These are phyloP conservation scores for Sebastes fasciatus DNA, from an alignment of 2,113 vertebrate genomes.

Conservation along the genomic window DNA sequence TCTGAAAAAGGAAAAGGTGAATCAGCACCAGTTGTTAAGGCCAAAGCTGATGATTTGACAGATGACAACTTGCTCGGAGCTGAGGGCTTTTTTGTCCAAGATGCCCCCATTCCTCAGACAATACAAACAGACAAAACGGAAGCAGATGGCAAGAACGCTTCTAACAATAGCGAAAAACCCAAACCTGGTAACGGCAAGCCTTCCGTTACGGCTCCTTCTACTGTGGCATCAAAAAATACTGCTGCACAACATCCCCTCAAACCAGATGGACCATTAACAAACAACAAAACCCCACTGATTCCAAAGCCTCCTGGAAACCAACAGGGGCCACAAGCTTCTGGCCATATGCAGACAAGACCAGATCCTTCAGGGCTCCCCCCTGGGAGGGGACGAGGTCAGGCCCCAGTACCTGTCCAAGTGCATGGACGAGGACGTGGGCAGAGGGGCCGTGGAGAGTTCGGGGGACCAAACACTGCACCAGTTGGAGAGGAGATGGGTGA, in stretches of 20 bases:
- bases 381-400: constrained; percentile 79
- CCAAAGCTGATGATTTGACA: constrained; percentile 66
- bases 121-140: constrained; percentile 18
- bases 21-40: constrained; percentile 6
- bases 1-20: constrained; percentile 49
- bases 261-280: constrained; percentile 46
- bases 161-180: constrained; percentile 41
- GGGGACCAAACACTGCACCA: constrained; percentile 46
- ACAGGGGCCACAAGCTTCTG: constrained; percentile 82
- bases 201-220: constrained; percentile 23
- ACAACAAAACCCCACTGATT: constrained; percentile 74
- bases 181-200: constrained; percentile 44
- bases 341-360: constrained; percentile 78
- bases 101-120: constrained; percentile 85
- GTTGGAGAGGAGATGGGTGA: constrained; percentile 55
- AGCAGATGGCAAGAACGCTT: constrained; percentile 2
- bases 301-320: constrained; percentile 69
- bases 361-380: constrained; percentile 71
- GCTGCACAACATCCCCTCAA: constrained; percentile 41
- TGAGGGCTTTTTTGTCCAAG: constrained; percentile 82
- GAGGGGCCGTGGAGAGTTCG: constrained; percentile 59
- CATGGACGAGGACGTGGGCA: constrained; percentile 75
- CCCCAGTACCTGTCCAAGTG: constrained; percentile 38
- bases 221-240: constrained; percentile 23
- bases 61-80: constrained; percentile 77